A percentile compares a stretch with the other conserved stretches of the same genome.
Conservation (phyloP, 2,888 invertebrate species). For the Drosophila tripunctata region DNA sequence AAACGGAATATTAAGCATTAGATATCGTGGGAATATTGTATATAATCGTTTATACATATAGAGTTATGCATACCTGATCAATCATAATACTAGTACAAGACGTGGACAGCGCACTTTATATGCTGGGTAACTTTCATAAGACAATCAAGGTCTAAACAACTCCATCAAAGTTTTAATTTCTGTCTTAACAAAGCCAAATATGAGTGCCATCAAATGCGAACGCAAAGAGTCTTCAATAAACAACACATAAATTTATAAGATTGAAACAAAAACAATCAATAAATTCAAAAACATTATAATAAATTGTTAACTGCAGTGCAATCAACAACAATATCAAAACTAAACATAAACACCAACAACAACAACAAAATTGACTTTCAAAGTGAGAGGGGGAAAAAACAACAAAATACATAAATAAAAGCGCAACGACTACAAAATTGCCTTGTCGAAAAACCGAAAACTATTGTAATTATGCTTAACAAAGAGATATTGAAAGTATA, state of each 20-base stretch:
- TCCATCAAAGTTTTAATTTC: constrained; percentile 27
- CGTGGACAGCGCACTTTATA: constrained; percentile 18
- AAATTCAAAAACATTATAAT: constrained; percentile 61
- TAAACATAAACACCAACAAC: constrained; percentile 28
- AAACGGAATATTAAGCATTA: constrained; percentile 51
- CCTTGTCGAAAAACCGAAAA: constrained; percentile 24
- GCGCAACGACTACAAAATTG: constrained; percentile 35
- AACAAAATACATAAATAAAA: constrained; percentile 16
- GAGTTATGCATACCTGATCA: constrained; percentile 38
- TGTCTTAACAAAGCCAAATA: constrained; percentile 20
- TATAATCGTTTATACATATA: constrained; percentile 10
- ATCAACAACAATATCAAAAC: constrained; percentile 53
- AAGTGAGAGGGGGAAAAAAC: constrained; percentile 11
- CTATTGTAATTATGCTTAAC: constrained; percentile 60
- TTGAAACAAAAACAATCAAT: constrained; percentile 69
- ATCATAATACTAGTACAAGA: too few species aligned
- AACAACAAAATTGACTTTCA: constrained; percentile 60
- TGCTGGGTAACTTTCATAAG: constrained; percentile 50
- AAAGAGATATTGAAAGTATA: constrained; percentile 60
- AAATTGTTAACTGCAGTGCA: constrained; percentile 65
- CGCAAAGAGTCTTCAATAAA: constrained; percentile 19
- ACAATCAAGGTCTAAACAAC: constrained; percentile 32
- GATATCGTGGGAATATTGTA: constrained; percentile 36
- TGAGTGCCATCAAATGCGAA: constrained; percentile 28
- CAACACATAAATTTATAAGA: constrained; percentile 64